A percentile compares a stretch with the other conserved stretches of the same genome.
Conservation (phyloP, 64 coral and sea anemone species). For the Montipora foliosa region DNA sequence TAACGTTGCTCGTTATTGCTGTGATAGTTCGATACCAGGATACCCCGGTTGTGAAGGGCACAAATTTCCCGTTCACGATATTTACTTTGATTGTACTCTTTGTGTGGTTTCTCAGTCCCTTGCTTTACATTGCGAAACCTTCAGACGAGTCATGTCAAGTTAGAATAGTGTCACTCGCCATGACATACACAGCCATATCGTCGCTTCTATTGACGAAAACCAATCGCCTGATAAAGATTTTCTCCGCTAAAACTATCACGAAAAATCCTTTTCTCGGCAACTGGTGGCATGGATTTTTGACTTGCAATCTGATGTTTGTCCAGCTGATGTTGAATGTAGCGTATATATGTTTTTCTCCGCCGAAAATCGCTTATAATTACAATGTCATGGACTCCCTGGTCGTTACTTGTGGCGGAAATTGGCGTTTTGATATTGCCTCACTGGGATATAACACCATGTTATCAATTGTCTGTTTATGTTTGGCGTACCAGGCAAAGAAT, state of each 20-base stretch:
- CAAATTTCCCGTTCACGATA: constrained; percentile 68
- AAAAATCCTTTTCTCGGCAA: constrained; percentile 83
- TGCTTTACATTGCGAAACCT: constrained; percentile 70
- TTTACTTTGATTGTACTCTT: constrained; percentile 71
- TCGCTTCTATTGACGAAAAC: constrained; percentile 88
- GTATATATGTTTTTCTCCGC: constrained; percentile 63
- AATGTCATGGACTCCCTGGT: not conserved
- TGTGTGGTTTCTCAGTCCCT: constrained; percentile 71
- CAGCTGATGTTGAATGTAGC: constrained; percentile 56
- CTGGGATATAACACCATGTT: constrained; percentile 75
- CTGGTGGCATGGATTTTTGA: constrained; percentile 81
- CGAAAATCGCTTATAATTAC: constrained; percentile 37
- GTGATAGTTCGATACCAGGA: constrained; percentile 77
- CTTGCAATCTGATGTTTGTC: constrained; percentile 75
- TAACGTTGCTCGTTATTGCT: constrained; percentile 58
- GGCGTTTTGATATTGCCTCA: constrained; percentile 58
- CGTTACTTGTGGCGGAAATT: constrained; percentile 54
- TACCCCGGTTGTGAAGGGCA: constrained; percentile 87
- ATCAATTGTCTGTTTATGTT: constrained; percentile 35
- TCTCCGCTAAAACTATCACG: constrained; percentile 68
- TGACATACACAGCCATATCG: constrained; percentile 86
- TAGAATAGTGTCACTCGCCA: constrained; percentile 42
- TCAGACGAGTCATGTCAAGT: constrained; percentile 53
- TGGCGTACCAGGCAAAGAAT: constrained; percentile 72
- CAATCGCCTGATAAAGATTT: constrained; percentile 85